Conservation (phyloP, 2,113 vertebrate species). For the Bubo blakistoni region DNA sequence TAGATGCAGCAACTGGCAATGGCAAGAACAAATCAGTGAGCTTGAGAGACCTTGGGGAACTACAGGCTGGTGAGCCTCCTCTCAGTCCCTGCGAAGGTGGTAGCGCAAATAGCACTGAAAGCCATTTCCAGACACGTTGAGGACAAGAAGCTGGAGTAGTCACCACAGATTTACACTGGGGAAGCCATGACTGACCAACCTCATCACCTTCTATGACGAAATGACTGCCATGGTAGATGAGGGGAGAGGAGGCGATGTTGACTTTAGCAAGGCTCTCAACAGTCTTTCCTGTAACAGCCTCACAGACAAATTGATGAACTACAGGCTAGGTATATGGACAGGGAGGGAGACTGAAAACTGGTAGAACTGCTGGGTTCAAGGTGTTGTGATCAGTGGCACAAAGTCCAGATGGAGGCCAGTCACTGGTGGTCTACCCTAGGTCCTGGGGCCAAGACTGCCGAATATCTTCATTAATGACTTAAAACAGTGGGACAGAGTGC, state of each 20-base stretch:
- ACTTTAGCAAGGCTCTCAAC: not conserved
- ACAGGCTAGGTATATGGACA: too few species aligned
- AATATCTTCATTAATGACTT: not conserved
- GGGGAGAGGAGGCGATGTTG: not conserved
- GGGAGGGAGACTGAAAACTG: fast-evolving
- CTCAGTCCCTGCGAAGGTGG: not conserved
- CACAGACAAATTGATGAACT: not conserved
- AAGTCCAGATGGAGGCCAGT: not conserved
- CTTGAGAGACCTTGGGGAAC: not conserved
- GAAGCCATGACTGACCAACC: not conserved
- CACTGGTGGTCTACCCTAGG: not conserved
- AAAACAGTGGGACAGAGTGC: not conserved
- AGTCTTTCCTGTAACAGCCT: not conserved
- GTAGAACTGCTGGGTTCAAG: not conserved
- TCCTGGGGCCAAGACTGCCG: not conserved
- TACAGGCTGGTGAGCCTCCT: not conserved
- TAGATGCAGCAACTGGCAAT: not conserved
- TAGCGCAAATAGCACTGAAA: not conserved
- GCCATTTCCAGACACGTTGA: not conserved
- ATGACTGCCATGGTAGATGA: not conserved
- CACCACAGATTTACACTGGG: not conserved
- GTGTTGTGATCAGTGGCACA: not conserved
- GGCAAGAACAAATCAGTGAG: not conserved
- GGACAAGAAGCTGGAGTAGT: not conserved
- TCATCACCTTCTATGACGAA: not conserved